Evolutionary conservation across 1,140 invertebrate species (phyloP).

Genomic region (Calephelis nemesis): DNA sequence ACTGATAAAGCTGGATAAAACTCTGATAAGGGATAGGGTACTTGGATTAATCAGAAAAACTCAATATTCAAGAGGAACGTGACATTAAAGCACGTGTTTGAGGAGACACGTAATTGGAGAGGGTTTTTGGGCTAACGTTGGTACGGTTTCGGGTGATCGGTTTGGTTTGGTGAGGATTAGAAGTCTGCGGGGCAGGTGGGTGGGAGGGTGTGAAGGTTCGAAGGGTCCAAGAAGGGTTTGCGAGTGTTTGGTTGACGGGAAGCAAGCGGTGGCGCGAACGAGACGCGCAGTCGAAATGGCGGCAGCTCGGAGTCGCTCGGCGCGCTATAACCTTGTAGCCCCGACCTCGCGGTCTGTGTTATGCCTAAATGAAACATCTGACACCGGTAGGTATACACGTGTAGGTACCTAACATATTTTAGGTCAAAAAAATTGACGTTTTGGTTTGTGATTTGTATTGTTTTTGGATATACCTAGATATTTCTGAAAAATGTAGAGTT

Average conservation of each 20-base stretch:
- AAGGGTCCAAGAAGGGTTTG: conserved; percentile 18
- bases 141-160: neutral
- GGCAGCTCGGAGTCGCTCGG: conserved; percentile 32
- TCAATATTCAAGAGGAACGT: conserved; percentile 29
- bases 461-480: no score
- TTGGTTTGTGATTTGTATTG: no score
- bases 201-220: conserved; percentile 19
- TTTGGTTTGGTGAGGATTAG: neutral
- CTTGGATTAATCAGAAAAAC: conserved; percentile 25
- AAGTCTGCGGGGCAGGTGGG: conserved; percentile 29
- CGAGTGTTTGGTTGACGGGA: conserved; percentile 13
- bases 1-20: conserved; percentile 41
- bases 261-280: conserved; percentile 31
- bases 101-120: neutral
- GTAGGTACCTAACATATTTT: conserved; percentile 34
- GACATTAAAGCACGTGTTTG: conserved; percentile 28
- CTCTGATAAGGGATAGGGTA: conserved; percentile 41
- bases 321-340: conserved; percentile 45
- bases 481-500: no score
- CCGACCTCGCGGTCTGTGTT: conserved; percentile 44
- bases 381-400: conserved; percentile 34
- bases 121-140: neutral
- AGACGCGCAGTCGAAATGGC: conserved; percentile 45
- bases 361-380: conserved; percentile 52
- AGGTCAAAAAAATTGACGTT: neutral